phyloP scores from a whole-genome alignment of 1,140 invertebrate species.

The Trialeurodes vaporariorum region DNA sequence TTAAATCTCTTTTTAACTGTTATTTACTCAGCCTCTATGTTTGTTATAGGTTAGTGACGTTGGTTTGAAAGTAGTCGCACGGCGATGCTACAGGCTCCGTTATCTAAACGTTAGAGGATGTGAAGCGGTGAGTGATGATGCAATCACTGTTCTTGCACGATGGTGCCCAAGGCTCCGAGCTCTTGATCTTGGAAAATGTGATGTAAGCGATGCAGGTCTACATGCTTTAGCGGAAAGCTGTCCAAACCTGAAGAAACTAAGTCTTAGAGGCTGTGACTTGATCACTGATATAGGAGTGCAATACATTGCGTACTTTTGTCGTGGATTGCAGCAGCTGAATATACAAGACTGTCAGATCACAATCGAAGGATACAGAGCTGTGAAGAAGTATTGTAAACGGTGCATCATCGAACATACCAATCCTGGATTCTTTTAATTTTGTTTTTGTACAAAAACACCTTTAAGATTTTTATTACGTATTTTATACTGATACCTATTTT shows the following conservation, averaged over 20 bases:
- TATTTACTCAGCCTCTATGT: conserved; percentile 18
- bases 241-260: conserved; percentile 80
- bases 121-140: conserved; percentile 82
- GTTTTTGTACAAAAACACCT: too few relatives aligned
- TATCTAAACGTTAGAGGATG: conserved; percentile 85
- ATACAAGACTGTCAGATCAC: conserved; percentile 85
- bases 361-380: conserved; percentile 72
- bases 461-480: too few relatives aligned
- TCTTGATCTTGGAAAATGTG: conserved; percentile 83
- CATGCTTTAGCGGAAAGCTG: conserved; percentile 74
- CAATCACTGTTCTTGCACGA: conserved; percentile 65
- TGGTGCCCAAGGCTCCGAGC: conserved; percentile 72
- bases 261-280: conserved; percentile 76
- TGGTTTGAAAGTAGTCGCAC: conserved; percentile 72
- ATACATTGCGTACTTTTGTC: conserved; percentile 72
- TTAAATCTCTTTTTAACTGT: too few relatives aligned
- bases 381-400: conserved; percentile 79
- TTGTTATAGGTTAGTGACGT: conserved; percentile 51
- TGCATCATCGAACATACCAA: conserved; percentile 92
- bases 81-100: conserved; percentile 75
- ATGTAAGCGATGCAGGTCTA: conserved; percentile 77
- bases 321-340: conserved; percentile 76
- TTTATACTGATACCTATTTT: too few relatives aligned
- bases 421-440: conserved; percentile 79
- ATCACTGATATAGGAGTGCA: conserved; percentile 78